Base-by-base conservation (phyloP, 2,797 vertebrate genomes). In the Vultur gryphus region DNA sequence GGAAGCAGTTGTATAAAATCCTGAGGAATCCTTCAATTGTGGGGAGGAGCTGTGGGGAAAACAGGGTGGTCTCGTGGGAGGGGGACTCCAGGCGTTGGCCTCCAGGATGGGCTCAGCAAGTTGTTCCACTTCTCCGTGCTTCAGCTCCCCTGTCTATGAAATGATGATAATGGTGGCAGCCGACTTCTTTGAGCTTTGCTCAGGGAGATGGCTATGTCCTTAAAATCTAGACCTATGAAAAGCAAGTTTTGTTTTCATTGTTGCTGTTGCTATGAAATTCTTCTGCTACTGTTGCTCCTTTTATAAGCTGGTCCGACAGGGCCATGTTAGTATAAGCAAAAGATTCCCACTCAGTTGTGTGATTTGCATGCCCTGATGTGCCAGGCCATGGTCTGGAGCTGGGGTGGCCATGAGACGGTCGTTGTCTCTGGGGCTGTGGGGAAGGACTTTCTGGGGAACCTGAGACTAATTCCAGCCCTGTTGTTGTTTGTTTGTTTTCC, bases 71-170 rank as follows among this genome's bases (percentile, higher is more conserved):
- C 29, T 87, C 66, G 12, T 64, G 61, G 61, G 37, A 85, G 26
- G 4, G 31, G 20, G 16, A 4, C 24, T 87, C 8, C 25, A 33
- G 54, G 58, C 6, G 0, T 5, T 78, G 39, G 2, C 26, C n/a
- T 86, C 14, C 20, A 31, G 43, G n/a, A 33, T 69, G 57, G 11
- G 44, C 19, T 33, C 2, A 10, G 49, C 0, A 5, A 57, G 28
- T 25, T 2, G 2, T n/a, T 35, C 35, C 11, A 0, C 26, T 61
- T 61, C 21, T 52, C 24, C 0, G 0, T 55, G 35, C 25, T 49
- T 57, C 54, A 46, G 48, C n/a, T 55, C 20, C 43, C 39, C 14
- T 13, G 14, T 20, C 20, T 33, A 1, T 44, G 76, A 65, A 48
- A 35, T 21, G 15, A 26, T 31, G 13, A 6, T 41, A 21, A 29